phyloP scores from a whole-genome alignment of 2,113 vertebrate genomes.

The Copsychus sechellarum region DNA sequence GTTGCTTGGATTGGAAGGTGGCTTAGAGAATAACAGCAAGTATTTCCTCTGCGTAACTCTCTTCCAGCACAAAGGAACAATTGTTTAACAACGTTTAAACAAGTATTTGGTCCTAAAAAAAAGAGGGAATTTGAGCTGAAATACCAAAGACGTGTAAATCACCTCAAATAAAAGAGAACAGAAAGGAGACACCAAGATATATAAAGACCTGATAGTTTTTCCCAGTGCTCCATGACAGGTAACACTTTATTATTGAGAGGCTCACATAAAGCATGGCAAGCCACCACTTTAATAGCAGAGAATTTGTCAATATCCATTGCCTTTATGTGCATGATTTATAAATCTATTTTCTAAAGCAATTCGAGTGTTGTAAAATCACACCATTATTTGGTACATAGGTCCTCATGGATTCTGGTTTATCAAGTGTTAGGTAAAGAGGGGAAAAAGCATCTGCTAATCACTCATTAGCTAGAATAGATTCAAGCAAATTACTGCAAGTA shows the following conservation, averaged over 20 bases:
- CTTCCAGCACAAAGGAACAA: not conserved
- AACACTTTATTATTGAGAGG: conserved; percentile 8
- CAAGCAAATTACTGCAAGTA: conserved; percentile 19
- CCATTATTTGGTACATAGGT: not conserved
- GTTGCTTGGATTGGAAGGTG: not conserved
- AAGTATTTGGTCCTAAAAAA: not conserved
- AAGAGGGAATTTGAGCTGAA: not conserved
- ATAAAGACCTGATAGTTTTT: conserved; percentile 21
- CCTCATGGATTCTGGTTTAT: not conserved
- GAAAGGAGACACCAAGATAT: not conserved
- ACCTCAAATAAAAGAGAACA: not conserved
- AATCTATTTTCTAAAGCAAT: conserved; percentile 37
- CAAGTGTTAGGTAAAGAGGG: conserved; percentile 16
- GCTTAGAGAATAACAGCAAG: not conserved
- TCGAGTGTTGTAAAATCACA: conserved; percentile 26
- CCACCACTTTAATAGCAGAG: not conserved
- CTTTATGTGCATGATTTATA: conserved; percentile 31
- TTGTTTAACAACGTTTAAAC: not conserved
- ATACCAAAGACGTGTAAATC: not conserved
- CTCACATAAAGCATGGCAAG: conserved; percentile 21
- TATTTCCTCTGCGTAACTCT: not conserved
- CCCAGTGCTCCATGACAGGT: not conserved
- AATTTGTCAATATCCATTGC: conserved; percentile 18
- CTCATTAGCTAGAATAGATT: conserved; percentile 39
- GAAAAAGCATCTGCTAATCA: conserved; percentile 33